A percentile compares a stretch with the other conserved stretches of the same genome.
These are phyloP conservation scores for Neodon shergylaensis DNA, from an alignment of 2,113 vertebrate genomes.

Conservation along the genomic window DNA sequence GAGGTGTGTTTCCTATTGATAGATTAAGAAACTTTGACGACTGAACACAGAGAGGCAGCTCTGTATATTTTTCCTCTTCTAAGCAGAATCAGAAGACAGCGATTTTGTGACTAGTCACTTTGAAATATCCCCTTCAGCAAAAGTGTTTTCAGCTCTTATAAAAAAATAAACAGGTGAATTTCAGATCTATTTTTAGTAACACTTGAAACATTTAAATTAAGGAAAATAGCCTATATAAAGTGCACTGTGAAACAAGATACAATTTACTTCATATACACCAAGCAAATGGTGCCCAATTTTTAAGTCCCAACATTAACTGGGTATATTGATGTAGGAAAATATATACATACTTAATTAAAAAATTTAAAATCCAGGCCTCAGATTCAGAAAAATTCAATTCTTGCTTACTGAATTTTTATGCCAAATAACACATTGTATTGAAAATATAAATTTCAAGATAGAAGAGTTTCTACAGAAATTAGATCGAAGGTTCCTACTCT, in stretches of 20 bases:
- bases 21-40: not conserved
- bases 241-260: not conserved
- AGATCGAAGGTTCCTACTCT: not conserved
- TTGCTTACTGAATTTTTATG: slow-evolving; percentile 47
- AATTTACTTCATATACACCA: slow-evolving; percentile 7
- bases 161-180: slow-evolving; percentile 51
- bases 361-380: slow-evolving; percentile 60
- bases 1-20: not conserved
- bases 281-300: slow-evolving; percentile 34
- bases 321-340: slow-evolving; percentile 39
- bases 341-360: slow-evolving; percentile 66
- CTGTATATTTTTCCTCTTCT: not conserved
- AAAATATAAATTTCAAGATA: slow-evolving; percentile 33
- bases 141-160: slow-evolving; percentile 2
- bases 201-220: slow-evolving; percentile 31
- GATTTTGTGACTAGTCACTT: slow-evolving; percentile 43
- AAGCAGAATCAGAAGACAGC: not conserved
- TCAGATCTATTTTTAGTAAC: slow-evolving; percentile 41
- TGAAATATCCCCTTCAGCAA: not conserved
- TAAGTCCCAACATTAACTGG: slow-evolving; percentile 52
- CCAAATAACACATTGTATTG: slow-evolving; percentile 39
- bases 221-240: slow-evolving; percentile 25
- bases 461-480: slow-evolving; percentile 57
- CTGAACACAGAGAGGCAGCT: not conserved
- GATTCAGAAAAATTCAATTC: slow-evolving; percentile 54